Percentiles rank a stretch among this genome's conserved stretches.
Evolutionary conservation across 2,888 invertebrate genomes (phyloP).

Genomic region (Aspidiotus rigidus): DNA sequence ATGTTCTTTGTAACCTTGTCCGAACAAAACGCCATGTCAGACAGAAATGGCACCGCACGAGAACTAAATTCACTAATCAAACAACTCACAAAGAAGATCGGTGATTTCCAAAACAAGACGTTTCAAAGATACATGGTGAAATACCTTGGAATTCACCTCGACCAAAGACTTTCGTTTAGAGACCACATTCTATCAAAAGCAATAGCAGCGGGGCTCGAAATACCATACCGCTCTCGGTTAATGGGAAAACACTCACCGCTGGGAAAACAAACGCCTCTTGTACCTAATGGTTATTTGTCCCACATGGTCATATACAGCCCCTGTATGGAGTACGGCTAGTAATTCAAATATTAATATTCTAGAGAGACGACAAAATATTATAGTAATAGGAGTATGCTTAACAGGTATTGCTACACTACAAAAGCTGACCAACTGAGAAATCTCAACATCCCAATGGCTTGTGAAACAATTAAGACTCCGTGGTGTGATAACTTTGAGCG

Average conservation of each 20-base stretch:
- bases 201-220: background rate
- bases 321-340: slow-evolving; percentile 3
- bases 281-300: background rate
- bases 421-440: background rate
- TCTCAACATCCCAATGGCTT: background rate
- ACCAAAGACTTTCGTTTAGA: background rate
- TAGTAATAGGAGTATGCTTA: background rate
- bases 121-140: background rate
- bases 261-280: slow-evolving; percentile 1
- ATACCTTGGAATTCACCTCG: slow-evolving; percentile 17
- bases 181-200: background rate
- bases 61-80: background rate
- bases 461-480: background rate
- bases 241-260: background rate
- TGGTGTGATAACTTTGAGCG: background rate
- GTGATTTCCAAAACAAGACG: background rate
- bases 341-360: slow-evolving; percentile 4
- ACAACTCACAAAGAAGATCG: background rate
- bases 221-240: background rate
- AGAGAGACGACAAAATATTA: background rate
- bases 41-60: background rate
- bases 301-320: background rate
- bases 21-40: background rate
- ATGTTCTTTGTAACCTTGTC: background rate
- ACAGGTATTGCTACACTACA: background rate